Base-by-base conservation (phyloP, 2,797 vertebrate species). In the Dendrocincla tyrannina region DNA sequence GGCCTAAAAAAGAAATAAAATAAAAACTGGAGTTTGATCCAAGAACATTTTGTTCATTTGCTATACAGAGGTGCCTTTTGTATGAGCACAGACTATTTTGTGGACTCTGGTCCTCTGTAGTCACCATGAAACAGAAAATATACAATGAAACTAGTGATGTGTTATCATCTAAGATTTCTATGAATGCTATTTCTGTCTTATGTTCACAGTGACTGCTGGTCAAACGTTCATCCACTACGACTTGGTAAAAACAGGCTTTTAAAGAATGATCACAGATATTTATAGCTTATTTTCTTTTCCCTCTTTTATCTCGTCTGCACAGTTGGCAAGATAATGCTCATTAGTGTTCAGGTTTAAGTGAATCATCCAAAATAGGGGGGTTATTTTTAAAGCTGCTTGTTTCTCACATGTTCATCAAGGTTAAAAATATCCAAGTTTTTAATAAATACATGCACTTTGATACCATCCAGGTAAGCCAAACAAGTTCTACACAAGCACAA, bases 151-250 rank as follows among this genome's bases (percentile, higher is more conserved):
- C 97, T 82, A 97, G 97, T 97, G 96, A 96, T 97, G 89, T 97
- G 97, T 97, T 97, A 96, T 97, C 95, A 98, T 97, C 96, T 96
- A 17, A 97, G 93, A 92, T 97, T 98, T 97, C 97, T 93, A 95
- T 97, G 97, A 98, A 98, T 98, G 96, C 98, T 98, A 97, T 98
- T 98, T 98, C 96, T 98, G 95, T 97, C 94, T 95, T 79, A 73
- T 91, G 88, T 89, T 93, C 96, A 93, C 85, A 94, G 89, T 60
- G 87, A 83, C 91, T 91, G 87, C 92, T 96, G 95, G 95, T 94
- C 85, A 95, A 97, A 97, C 2, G 10, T 93, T 96, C 96, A 95
- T 37, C 84, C 93, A 93, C 94, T 94, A 94, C 93, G 93, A 91
- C 90, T 91, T 55, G 74, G 93, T 58, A 94, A 90, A 95, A 96